Percentiles rank a stretch among this genome's conserved stretches.
Conservation (phyloP, 2,113 vertebrate genomes). For the Aegotheles bennettii region DNA sequence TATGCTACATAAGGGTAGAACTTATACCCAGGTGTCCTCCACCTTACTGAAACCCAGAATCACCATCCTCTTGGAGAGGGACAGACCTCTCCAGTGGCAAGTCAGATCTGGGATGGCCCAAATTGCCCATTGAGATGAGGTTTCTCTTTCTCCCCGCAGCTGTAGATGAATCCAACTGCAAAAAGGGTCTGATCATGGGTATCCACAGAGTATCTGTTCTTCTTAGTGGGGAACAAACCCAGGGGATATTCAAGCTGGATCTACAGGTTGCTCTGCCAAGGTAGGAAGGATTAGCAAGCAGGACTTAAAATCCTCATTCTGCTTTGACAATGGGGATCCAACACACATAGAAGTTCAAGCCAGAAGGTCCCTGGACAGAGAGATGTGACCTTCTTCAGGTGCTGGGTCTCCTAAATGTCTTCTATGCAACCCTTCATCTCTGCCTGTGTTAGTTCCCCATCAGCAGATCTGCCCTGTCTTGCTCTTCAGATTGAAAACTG, state of each 20-base stretch:
- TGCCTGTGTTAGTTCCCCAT: neutral
- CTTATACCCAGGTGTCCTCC: neutral
- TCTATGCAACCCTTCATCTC: neutral
- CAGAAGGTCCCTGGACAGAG: neutral
- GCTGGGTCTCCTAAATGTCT: neutral
- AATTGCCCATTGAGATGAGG: accelerated
- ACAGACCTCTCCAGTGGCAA: neutral
- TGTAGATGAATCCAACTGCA: neutral
- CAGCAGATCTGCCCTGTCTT: neutral
- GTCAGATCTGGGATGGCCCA: accelerated
- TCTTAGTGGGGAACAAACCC: neutral
- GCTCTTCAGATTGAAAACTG: neutral
- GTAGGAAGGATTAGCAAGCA: neutral
- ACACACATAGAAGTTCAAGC: neutral
- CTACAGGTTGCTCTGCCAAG: neutral
- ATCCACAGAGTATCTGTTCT: neutral
- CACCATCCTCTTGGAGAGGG: neutral
- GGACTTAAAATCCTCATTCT: neutral
- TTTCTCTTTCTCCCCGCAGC: neutral
- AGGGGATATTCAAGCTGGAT: neutral
- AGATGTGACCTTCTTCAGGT: neutral
- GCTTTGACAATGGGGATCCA: neutral
- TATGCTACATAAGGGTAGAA: neutral
- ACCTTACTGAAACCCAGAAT: neutral
- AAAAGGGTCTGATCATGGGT: neutral